phyloP scores from a whole-genome alignment of 2,113 vertebrate genomes.

The Heterocephalus glaber region DNA sequence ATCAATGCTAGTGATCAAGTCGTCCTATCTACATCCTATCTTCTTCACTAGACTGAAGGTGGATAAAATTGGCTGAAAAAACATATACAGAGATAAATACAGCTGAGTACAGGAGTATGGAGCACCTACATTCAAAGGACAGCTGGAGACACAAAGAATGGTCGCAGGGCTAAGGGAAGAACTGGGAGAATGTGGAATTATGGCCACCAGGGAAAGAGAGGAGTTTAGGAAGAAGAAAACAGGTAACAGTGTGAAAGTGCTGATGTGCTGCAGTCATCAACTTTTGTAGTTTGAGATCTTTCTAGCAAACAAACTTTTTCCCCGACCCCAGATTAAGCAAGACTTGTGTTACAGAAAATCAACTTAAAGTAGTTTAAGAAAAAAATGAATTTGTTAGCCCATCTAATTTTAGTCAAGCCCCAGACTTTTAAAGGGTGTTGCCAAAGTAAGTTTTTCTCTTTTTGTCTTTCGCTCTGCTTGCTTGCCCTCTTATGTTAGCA shows the following conservation, averaged over 20 bases:
- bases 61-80: not conserved
- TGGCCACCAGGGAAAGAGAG: not conserved
- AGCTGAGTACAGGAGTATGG: not conserved
- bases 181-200: not conserved
- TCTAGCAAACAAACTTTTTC: not conserved
- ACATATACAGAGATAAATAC: not conserved
- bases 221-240: not conserved
- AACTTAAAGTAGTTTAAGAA: conserved; percentile 19
- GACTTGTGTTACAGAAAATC: not conserved
- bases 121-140: too few relatives aligned
- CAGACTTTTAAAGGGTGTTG: not conserved
- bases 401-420: not conserved
- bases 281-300: not conserved
- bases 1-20: not conserved
- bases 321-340: not conserved
- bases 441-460: not conserved
- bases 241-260: not conserved
- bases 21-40: not conserved
- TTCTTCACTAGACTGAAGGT: not conserved
- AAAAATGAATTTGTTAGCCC: not conserved
- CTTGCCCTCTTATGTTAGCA: not conserved
- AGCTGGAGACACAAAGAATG: not conserved
- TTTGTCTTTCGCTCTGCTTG: not conserved
- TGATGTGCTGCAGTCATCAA: not conserved
- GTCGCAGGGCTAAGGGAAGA: not conserved